A percentile compares a stretch with the other conserved stretches of the same genome.
Evolutionary conservation across 1,140 invertebrate genomes (phyloP).

Genomic region (Mizuhopecten yessoensis): DNA sequence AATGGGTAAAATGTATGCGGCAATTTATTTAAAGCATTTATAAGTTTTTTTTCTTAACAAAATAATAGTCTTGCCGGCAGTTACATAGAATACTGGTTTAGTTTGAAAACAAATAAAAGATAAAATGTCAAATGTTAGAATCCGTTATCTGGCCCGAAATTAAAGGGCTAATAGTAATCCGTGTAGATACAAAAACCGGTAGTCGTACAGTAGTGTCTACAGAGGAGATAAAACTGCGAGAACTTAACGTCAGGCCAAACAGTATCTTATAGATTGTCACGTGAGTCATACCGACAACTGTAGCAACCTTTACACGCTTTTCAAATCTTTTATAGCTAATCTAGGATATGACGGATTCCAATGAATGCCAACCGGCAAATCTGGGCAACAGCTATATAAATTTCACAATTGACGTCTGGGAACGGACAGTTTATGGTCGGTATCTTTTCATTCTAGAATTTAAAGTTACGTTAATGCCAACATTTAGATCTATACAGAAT

Average conservation of each 20-base stretch:
- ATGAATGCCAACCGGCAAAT: constrained; percentile 21
- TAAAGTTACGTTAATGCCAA: background rate
- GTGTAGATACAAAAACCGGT: background rate
- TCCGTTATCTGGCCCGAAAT: background rate
- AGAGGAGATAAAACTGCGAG: background rate
- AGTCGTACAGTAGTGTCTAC: background rate
- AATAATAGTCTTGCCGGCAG: no score
- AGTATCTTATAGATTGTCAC: background rate
- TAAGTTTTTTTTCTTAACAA: no score
- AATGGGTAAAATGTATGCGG: no score
- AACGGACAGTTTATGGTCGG: background rate
- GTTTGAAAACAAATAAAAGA: background rate
- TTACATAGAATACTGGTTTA: no score
- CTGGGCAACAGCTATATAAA: background rate
- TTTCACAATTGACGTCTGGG: background rate
- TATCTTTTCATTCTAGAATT: background rate
- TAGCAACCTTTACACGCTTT: constrained; percentile 32
- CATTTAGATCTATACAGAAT: background rate
- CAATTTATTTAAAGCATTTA: no score
- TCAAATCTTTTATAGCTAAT: background rate
- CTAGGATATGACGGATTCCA: background rate
- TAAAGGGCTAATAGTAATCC: background rate
- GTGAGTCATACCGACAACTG: background rate
- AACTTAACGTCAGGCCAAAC: background rate
- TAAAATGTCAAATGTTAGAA: background rate